phyloP scores from a whole-genome alignment of 2,888 invertebrate genomes.

The Andrena camellia region DNA sequence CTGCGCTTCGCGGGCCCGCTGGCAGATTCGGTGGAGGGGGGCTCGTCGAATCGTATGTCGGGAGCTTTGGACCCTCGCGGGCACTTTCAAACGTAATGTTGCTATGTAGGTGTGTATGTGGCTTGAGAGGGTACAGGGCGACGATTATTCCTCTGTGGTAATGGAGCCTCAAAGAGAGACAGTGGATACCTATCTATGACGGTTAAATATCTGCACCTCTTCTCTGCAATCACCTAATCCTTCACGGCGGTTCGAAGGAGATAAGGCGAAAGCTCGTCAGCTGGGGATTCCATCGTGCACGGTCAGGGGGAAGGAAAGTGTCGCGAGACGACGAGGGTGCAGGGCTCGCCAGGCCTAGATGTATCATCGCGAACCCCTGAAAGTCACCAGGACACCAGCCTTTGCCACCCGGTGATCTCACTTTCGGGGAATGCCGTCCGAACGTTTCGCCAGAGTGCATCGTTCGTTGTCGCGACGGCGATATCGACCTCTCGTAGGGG shows the following conservation, averaged over 20 bases:
- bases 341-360: conserved; percentile 23
- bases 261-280: neutral
- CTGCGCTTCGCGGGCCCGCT: neutral
- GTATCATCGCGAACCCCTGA: conserved; percentile 20
- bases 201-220: too few relatives aligned
- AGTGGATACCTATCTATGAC: too few relatives aligned
- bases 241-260: neutral
- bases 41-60: neutral
- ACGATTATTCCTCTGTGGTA: too few relatives aligned
- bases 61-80: neutral
- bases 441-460: conserved; percentile 82
- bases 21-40: too few relatives aligned
- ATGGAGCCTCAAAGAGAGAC: too few relatives aligned
- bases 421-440: conserved; percentile 82
- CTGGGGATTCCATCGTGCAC: neutral
- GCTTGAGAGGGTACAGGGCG: too few relatives aligned
- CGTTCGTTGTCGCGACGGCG: conserved; percentile 76
- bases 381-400: conserved; percentile 39
- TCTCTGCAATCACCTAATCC: too few relatives aligned
- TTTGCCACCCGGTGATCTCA: conserved; percentile 81
- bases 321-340: neutral
- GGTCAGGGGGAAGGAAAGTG: neutral
- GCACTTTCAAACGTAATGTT: too few relatives aligned
- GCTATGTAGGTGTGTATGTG: too few relatives aligned
- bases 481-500: conserved; percentile 74